phyloP scores from a whole-genome alignment of 53 echinoderm and acorn worm species.

The Holothuria leucospilota region DNA sequence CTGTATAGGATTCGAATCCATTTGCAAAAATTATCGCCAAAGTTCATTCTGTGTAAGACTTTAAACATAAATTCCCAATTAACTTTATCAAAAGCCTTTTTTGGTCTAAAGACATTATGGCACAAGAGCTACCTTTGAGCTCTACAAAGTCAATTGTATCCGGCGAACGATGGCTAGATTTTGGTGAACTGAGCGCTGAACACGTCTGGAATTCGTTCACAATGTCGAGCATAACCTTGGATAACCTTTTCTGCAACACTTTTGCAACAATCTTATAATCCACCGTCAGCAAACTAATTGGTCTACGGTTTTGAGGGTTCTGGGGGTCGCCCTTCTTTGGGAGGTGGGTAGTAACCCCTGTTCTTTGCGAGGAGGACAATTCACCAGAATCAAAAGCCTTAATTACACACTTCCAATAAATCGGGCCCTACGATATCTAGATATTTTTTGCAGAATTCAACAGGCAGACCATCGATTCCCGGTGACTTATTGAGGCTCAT shows the following conservation, averaged over 20 bases:
- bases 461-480: constrained; percentile 55
- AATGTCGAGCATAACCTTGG: constrained; percentile 9
- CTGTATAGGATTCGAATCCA: constrained; percentile 48
- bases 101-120: too few species aligned
- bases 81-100: background rate
- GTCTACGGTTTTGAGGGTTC: constrained; percentile 57
- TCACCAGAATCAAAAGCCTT: background rate
- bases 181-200: constrained; percentile 49
- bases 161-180: constrained; percentile 59
- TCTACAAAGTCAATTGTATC: constrained; percentile 45
- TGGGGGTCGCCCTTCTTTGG: constrained; percentile 59
- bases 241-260: constrained; percentile 39
- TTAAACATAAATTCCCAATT: background rate
- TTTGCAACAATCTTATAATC: constrained; percentile 72
- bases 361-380: constrained; percentile 40
- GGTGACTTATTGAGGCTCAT: constrained; percentile 51
- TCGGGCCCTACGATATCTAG: constrained; percentile 42
- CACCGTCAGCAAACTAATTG: constrained; percentile 54
- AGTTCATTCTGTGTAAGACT: constrained; percentile 11
- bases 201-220: constrained; percentile 51
- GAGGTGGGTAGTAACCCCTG: constrained; percentile 58
- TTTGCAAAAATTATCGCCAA: constrained; percentile 21
- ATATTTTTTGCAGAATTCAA: constrained; percentile 52
- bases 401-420: constrained; percentile 31
- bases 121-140: background rate